phyloP scores from a whole-genome alignment of 2,888 invertebrate species.

The Syrista parreyssii region DNA sequence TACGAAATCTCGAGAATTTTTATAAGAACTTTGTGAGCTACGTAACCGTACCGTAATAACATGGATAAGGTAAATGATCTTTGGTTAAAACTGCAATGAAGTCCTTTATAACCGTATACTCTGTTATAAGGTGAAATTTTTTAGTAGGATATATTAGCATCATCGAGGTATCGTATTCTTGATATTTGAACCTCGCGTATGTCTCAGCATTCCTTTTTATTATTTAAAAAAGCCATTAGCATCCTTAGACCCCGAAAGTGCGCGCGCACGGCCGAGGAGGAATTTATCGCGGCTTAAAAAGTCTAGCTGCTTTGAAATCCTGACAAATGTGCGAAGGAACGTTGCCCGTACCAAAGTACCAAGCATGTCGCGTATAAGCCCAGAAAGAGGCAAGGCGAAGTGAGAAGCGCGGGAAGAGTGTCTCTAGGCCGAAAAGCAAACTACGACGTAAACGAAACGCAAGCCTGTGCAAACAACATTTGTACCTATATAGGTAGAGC shows the following conservation, averaged over 20 bases:
- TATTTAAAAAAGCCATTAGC: neutral
- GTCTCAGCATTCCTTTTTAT: neutral
- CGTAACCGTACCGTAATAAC: neutral
- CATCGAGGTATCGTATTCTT: conserved; percentile 21
- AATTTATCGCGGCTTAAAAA: conserved; percentile 67
- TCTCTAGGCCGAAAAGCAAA: conserved; percentile 63
- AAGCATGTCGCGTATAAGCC: neutral
- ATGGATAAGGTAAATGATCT: neutral
- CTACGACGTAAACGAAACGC: conserved; percentile 41
- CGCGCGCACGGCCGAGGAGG: conserved; percentile 35
- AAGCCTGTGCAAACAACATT: conserved; percentile 42
- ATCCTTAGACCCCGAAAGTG: neutral
- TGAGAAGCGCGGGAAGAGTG: conserved; percentile 36
- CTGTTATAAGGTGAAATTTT: neutral
- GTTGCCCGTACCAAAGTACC: conserved; percentile 26
- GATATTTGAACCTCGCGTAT: conserved; percentile 28
- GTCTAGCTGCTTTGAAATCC: conserved; percentile 75
- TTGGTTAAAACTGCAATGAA: neutral
- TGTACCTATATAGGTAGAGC: neutral
- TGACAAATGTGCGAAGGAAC: conserved; percentile 71
- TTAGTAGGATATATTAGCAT: neutral
- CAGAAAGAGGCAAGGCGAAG: neutral
- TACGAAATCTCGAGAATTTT: neutral
- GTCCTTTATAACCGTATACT: neutral
- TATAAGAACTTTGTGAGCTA: neutral